A percentile compares a stretch with the other conserved stretches of the same genome.
These are phyloP conservation scores for Drosophila tanythrix DNA, from an alignment of 2,888 invertebrate species.

Conservation along the genomic window DNA sequence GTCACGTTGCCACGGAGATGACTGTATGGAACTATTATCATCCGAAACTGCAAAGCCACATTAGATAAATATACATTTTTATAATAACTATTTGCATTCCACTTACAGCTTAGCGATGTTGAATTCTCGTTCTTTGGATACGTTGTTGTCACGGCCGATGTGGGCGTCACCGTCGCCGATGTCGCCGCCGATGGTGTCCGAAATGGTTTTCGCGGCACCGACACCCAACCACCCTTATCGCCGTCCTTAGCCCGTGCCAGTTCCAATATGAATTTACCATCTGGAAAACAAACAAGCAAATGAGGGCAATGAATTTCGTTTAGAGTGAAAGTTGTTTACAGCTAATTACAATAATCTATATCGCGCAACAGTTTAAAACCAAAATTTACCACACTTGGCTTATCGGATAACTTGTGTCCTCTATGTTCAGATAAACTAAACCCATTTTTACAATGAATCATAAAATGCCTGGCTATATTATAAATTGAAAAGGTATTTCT, in stretches of 20 bases:
- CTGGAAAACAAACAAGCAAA: conserved; percentile 85
- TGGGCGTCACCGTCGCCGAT: conserved; percentile 86
- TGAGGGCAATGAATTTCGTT: background rate
- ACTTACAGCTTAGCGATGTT: conserved; percentile 92
- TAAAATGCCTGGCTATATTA: background rate
- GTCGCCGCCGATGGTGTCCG: conserved; percentile 91
- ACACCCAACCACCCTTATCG: conserved; percentile 94
- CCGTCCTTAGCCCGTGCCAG: conserved; percentile 91
- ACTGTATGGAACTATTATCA: conserved; percentile 95
- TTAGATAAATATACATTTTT: background rate
- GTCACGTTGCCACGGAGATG: conserved; percentile 95
- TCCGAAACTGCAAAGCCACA: conserved; percentile 89
- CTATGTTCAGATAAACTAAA: background rate
- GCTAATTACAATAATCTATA: background rate
- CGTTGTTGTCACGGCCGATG: conserved; percentile 81
- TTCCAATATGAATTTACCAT: conserved; percentile 96
- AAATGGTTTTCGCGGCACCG: conserved; percentile 94
- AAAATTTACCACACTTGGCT: background rate
- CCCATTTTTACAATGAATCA: background rate
- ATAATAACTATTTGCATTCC: background rate
- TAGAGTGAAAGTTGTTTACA: background rate
- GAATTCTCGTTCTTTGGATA: conserved; percentile 90
- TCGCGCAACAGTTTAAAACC: background rate
- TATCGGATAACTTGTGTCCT: background rate
- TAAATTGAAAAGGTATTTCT: background rate